Evolutionary conservation across 2,113 vertebrate species (phyloP), one percentile per base, ranked within the genome.

Genomic region (Columbina picui): DNA sequence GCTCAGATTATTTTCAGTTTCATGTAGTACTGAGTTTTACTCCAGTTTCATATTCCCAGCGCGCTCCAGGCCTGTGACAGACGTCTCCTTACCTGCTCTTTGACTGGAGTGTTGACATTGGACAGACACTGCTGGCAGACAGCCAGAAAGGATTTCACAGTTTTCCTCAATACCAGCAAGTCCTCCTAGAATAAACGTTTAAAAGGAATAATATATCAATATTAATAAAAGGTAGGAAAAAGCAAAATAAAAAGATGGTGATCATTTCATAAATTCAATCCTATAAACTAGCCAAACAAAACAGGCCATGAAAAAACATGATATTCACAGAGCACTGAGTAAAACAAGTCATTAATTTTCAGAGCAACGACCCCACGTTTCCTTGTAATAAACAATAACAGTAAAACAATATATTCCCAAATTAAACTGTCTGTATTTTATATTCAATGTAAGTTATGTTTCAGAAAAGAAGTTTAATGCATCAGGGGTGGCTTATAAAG

Each of bases 101-200:
- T 99, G 67, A 99, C 99, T 39, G 99, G 98, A 65, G 99, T 99
- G 98, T 99, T 99, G 97, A 99, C 99, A 92, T 99, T 99, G 86
- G 99, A 99, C n/a, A 99, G 98, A 98, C 99, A 99, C 98, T 99
- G 99, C 87, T 99, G 99, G 97, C 99, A 99, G 89, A 99, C 99
- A 34, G 99, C 99, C 92, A 99, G 96, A 80, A 99, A 99, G 41
- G 99, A 99, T 98, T 99, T 99, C 92, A 99, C 99, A 83, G 99
- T 99, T 98, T 99, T 99, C 95, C 99, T 99, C 88, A 99, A 98
- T 43, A 99, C 98, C 96, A 99, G 87, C 77, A 99, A 98, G 98
- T 99, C 99, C 43, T 99, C 99, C 99, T 99, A 96, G 71, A 97
- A 97, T 27, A 95, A 94, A 97, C 15, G 95, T 91, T 86, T 38